Evolutionary conservation across 1,140 invertebrate genomes (phyloP), one percentile per base, ranked within the genome.

Genomic region (Drosophila sucinea): DNA sequence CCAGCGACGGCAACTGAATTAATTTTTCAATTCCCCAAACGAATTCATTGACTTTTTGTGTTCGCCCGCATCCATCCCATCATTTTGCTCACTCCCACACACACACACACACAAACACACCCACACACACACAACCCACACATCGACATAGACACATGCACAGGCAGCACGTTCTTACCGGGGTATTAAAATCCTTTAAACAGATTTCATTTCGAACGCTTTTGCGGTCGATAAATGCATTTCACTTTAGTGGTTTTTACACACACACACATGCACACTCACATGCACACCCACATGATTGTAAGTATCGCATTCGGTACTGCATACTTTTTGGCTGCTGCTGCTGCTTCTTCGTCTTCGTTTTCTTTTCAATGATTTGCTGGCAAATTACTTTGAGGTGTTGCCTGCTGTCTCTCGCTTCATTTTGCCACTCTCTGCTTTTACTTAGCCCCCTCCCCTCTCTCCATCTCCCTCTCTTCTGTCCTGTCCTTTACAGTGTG

Each of bases 121-220:
- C 6, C 35, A 56, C 17, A 69, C 29, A 62, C 63, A 47, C 33
- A 27, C 60, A 30, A 38, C 32, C 40, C 44, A 54, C 57, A 68
- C 57, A 8, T 47, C n/a, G 17, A 70, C 51, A 60, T 44, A 35
- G 60, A 40, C 29, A 51, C 73, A 35, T 17, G 40, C 64, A 79
- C 54, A 76, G 84, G 78, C 79, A 83, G 80, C 83, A 87, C 84
- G 83, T 83, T 87, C 65, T 51, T 67, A 73, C 84, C 56, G 75
- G 79, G 77, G 84, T 83, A 90, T 90, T 84, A 90, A 90, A 90
- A 90, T 90, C 89, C 87, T 83, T 87, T 90, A 90, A 90, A 87
- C 87, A 87, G 87, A 90, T 90, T 89, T 90, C 89, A 90, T 90
- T 90, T 90, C 87, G 81, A 89, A 89, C 71, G 84, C 81, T 90